phyloP scores from a whole-genome alignment of 2,797 vertebrate species.

The Chanos chanos region DNA sequence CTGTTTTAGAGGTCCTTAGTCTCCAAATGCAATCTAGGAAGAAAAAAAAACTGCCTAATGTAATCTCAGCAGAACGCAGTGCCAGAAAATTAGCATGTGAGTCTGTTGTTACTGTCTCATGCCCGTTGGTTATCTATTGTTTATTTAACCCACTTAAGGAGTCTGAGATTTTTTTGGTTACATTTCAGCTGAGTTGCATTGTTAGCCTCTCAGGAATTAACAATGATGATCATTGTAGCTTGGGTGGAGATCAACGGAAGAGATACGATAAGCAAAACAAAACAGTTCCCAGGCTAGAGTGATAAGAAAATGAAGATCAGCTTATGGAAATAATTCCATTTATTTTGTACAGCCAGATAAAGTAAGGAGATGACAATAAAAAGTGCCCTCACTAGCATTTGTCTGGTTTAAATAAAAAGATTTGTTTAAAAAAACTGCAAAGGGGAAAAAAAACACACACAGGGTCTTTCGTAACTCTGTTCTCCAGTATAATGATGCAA shows the following conservation, averaged over 20 bases:
- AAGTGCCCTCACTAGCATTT: constrained; percentile 3
- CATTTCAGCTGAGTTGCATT: constrained; percentile 45
- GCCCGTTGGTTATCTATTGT: constrained; percentile 45
- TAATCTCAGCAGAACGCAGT: constrained; percentile 14
- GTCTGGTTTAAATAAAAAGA: constrained; percentile 18
- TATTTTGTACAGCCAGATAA: constrained; percentile 53
- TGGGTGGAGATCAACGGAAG: constrained; percentile 51
- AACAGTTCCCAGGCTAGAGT: constrained; percentile 49
- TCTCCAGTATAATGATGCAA: too few relatives aligned
- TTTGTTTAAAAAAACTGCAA: too few relatives aligned
- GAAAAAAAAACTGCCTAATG: constrained; percentile 48
- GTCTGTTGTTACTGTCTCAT: constrained; percentile 37
- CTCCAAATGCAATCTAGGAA: background rate
- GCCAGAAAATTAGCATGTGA: constrained; percentile 26
- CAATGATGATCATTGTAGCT: constrained; percentile 39
- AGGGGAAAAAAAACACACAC: too few relatives aligned
- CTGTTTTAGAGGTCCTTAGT: constrained; percentile 20
- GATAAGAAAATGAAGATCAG: constrained; percentile 53
- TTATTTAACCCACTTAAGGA: constrained; percentile 54
- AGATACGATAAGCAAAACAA: constrained; percentile 55
- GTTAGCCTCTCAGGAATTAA: constrained; percentile 53
- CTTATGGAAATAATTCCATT: constrained; percentile 58
- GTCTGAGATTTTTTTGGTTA: constrained; percentile 42
- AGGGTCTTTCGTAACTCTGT: too few relatives aligned
- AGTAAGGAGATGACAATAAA: constrained; percentile 25